These are phyloP conservation scores for Pseudomyrmex dendroicus DNA, from an alignment of 1,140 invertebrate genomes.

Conservation along the genomic window DNA sequence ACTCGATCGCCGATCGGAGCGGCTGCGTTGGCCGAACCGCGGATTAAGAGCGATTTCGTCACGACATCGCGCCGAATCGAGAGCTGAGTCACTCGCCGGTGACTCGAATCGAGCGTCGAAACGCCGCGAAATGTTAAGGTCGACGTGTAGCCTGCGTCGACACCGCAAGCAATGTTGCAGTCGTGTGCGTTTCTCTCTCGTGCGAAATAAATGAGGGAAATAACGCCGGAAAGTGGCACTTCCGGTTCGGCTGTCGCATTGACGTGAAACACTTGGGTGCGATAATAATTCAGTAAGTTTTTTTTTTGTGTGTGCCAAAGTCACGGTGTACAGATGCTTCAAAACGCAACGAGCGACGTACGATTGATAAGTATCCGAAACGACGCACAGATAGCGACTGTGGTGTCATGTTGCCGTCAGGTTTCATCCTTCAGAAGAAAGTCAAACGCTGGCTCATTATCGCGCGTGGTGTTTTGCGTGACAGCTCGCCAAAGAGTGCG, in stretches of 20 bases:
- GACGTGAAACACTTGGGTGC: not conserved
- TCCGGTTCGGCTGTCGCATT: not conserved
- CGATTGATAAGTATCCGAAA: not conserved
- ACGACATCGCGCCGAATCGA: slow-evolving; percentile 20
- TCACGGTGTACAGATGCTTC: too few species aligned
- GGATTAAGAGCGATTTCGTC: slow-evolving; percentile 13
- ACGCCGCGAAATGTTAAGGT: slow-evolving; percentile 39
- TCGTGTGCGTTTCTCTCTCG: not conserved
- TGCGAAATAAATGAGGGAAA: slow-evolving; percentile 7
- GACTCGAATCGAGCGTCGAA: slow-evolving; percentile 8
- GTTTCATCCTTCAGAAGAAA: too few species aligned
- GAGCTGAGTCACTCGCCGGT: slow-evolving; percentile 28
- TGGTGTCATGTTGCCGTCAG: too few species aligned
- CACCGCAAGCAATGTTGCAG: not conserved
- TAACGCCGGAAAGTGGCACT: slow-evolving; percentile 39
- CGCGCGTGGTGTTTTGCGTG: too few species aligned
- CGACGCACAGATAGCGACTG: too few species aligned
- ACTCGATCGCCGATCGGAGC: not conserved
- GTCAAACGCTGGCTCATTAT: too few species aligned
- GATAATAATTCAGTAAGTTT: not conserved
- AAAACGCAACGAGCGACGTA: not conserved
- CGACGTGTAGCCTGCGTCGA: not conserved
- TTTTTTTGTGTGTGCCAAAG: not conserved
- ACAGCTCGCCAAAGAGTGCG: too few species aligned
- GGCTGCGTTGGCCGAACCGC: not conserved